Evolutionary conservation across 2,888 invertebrate genomes (phyloP), one percentile per base, ranked within the genome.

Genomic region (Agapetus fuscipes): DNA sequence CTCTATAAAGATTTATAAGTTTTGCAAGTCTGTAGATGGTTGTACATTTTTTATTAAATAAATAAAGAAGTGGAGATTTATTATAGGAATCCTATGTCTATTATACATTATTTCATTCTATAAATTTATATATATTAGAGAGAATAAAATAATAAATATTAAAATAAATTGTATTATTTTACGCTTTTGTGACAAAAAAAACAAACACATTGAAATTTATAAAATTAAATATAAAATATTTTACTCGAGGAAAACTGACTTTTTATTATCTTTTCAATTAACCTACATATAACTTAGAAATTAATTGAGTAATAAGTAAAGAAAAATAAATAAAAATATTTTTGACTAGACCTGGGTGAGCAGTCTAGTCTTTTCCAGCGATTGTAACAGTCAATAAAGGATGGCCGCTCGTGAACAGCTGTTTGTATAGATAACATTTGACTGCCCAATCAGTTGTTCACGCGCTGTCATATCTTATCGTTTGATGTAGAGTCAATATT

Each of bases 131-230:
- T 43, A 38, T 40, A 43, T 40, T 37, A 30, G 42, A 46, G 40
- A 35, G 30, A 17, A 37, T 38, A 12, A 40, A 34, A 39, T 34
- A 34, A 30, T 17, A 12, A 35, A 24, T 27, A 27, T 35, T 16
- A 11, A 17, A 41, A 31, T 25, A 20, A 37, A 38, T 41, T 46
- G 43, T 46, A 46, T 46, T 41, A 47, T 47, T 47, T 47, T 47
- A 45, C 47, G 47, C 47, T 47, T 47, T 47, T 47, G 47, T 47
- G 47, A 47, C 16, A 45, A 42, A 37, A 39, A 34, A 29, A 28
- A 10, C 17, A 37, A 30, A 37, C 35, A 37, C 34, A 36, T 36
- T 43, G 36, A 32, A 33, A 41, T 47, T 47, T 44, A 44, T 44
- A 45, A 41, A 38, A 42, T 39, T 38, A 38, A 46, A 46, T 41